phyloP scores from a whole-genome alignment of 1,140 invertebrate species.

The Monomorium pharaonis region DNA sequence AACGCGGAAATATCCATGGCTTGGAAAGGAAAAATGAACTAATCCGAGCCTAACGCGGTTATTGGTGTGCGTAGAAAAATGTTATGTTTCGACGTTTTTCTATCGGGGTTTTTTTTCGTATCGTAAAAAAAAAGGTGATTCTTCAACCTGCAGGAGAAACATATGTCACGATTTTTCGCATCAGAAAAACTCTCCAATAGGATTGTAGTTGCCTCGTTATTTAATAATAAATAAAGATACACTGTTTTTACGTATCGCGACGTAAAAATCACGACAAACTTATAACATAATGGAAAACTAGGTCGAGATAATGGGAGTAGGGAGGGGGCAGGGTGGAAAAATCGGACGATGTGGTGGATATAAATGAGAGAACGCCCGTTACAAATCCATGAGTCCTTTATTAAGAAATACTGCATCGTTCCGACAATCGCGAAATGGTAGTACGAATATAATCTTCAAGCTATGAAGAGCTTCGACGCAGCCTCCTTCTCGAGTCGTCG shows the following conservation, averaged over 20 bases:
- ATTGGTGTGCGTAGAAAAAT: background rate
- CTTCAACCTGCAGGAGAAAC: background rate
- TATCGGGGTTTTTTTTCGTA: background rate
- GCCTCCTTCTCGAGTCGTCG: slow-evolving; percentile 54
- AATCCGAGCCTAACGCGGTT: background rate
- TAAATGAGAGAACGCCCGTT: slow-evolving; percentile 32
- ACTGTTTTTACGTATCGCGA: background rate
- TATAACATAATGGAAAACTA: background rate
- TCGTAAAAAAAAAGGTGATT: background rate
- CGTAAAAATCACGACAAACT: background rate
- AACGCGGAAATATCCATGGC: background rate
- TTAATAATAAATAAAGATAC: background rate
- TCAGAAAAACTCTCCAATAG: background rate
- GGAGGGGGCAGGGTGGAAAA: too few relatives aligned
- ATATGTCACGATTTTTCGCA: background rate
- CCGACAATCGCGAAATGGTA: slow-evolving; percentile 73
- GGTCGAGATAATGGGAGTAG: background rate
- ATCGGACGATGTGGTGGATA: background rate
- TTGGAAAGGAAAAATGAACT: background rate
- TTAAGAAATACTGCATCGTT: slow-evolving; percentile 78
- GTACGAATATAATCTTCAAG: slow-evolving; percentile 77
- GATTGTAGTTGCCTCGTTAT: background rate
- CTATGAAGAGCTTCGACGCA: slow-evolving; percentile 66
- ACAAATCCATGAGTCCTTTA: slow-evolving; percentile 78
- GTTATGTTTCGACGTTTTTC: background rate